These are phyloP conservation scores for Rhagonycha lutea DNA, from an alignment of 2,888 invertebrate species.

Conservation along the genomic window DNA sequence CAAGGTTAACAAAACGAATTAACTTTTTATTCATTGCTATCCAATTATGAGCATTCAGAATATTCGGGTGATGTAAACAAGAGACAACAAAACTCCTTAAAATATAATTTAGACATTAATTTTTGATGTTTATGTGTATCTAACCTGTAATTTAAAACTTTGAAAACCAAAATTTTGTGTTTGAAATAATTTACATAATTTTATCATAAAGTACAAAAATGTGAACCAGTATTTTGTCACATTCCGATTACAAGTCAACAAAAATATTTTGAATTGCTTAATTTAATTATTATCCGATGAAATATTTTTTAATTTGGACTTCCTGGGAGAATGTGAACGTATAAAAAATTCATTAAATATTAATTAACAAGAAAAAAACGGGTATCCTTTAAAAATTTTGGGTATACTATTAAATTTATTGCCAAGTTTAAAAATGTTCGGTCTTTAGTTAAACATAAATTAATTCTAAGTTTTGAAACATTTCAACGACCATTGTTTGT, in stretches of 20 bases:
- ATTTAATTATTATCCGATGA: background rate
- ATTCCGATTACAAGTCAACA: background rate
- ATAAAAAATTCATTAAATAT: background rate
- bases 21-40: background rate
- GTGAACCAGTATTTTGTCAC: background rate
- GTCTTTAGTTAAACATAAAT: background rate
- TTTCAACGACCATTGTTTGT: slow-evolving; percentile 28
- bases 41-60: background rate
- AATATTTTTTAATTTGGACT: background rate
- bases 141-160: background rate
- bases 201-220: background rate
- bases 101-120: background rate
- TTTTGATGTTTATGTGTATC: background rate
- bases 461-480: slow-evolving; percentile 4
- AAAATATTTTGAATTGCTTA: background rate
- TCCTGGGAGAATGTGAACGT: background rate
- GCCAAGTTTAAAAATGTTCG: background rate
- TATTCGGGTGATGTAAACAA: background rate
- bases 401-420: background rate
- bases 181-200: background rate
- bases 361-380: background rate
- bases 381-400: background rate
- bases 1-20: background rate
- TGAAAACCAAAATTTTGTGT: background rate
- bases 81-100: background rate